A percentile compares a stretch with the other conserved stretches of the same genome.
Evolutionary conservation across 64 coral and sea anemone species (phyloP).

Genomic region (Dendrophyllia cribrosa): DNA sequence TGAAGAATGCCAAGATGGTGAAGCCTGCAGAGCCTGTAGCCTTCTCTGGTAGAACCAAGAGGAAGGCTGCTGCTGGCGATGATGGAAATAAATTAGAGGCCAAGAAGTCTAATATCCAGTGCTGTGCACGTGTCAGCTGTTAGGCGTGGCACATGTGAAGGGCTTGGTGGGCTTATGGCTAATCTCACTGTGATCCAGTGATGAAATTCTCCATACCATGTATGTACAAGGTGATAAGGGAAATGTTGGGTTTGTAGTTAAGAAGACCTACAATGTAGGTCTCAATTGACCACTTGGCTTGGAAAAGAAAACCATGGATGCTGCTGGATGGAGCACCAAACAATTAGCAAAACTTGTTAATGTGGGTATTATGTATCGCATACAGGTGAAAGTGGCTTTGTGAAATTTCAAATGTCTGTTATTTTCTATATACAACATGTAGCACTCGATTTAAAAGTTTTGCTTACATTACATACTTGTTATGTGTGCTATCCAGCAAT

Average conservation of each 20-base stretch:
- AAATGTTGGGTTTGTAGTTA: neutral
- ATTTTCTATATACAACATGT: too few species aligned
- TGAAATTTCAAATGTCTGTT: too few species aligned
- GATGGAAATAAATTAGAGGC: constrained; percentile 69
- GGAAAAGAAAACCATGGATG: too few species aligned
- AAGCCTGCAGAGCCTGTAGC: neutral
- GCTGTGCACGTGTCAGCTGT: constrained; percentile 70
- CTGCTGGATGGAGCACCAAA: too few species aligned
- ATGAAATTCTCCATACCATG: constrained; percentile 18
- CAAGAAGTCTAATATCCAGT: constrained; percentile 63
- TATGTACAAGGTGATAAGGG: neutral
- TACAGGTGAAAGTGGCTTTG: too few species aligned
- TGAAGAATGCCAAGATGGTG: neutral
- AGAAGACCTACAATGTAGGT: neutral
- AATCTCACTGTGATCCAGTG: neutral
- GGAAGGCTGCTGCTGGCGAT: constrained; percentile 50
- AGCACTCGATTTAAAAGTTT: too few species aligned
- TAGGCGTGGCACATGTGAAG: neutral
- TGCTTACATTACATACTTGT: neutral
- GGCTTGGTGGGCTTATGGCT: neutral
- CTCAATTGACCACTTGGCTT: too few species aligned
- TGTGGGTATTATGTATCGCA: too few species aligned
- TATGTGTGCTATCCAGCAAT: neutral
- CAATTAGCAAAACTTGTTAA: too few species aligned
- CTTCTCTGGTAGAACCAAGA: neutral